Percentiles rank a stretch among this genome's conserved stretches.
These are phyloP conservation scores for Nebria ingens DNA, from an alignment of 1,140 invertebrate genomes.

Conservation along the genomic window DNA sequence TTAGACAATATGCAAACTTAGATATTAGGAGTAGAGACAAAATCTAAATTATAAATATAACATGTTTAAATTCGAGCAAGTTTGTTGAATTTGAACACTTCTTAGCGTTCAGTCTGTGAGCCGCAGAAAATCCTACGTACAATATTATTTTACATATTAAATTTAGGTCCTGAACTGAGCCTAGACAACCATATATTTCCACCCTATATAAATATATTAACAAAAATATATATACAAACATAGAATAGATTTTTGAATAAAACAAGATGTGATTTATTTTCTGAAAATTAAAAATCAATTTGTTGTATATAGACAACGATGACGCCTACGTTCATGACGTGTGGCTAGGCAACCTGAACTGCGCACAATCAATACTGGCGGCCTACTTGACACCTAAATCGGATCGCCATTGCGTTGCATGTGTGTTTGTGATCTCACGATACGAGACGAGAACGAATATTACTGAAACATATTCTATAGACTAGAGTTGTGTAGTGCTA, in stretches of 20 bases:
- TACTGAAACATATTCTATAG: too few species aligned
- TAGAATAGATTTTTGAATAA: background rate
- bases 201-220: background rate
- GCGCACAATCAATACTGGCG: slow-evolving; percentile 22
- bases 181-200: too few species aligned
- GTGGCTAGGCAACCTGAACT: background rate
- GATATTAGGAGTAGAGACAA: too few species aligned
- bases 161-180: too few species aligned
- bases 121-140: too few species aligned
- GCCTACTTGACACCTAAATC: slow-evolving; percentile 13
- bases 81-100: too few species aligned
- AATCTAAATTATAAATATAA: too few species aligned
- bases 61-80: too few species aligned
- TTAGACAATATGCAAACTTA: too few species aligned
- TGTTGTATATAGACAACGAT: background rate
- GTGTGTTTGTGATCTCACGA: slow-evolving; percentile 11
- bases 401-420: slow-evolving; percentile 12
- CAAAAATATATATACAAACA: background rate
- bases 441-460: too few species aligned
- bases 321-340: background rate
- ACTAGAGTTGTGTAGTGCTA: slow-evolving; percentile 3
- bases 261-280: background rate
- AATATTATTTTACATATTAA: too few species aligned
- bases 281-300: background rate
- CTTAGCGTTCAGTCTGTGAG: too few species aligned